Evolutionary conservation across 1,140 invertebrate species (phyloP).

Genomic region (Drosophila sp.): DNA sequence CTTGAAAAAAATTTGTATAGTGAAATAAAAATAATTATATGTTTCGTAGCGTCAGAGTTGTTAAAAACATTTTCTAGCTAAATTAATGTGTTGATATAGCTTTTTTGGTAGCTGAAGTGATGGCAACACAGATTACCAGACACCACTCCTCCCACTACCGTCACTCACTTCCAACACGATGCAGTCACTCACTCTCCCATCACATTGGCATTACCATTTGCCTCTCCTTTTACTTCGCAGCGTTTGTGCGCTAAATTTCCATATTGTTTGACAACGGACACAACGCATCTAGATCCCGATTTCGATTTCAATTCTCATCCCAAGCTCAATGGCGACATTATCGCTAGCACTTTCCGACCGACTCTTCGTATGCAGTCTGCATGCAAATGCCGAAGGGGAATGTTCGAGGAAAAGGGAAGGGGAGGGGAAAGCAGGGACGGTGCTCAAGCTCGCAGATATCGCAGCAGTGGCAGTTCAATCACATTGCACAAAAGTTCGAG

Average conservation of each 20-base stretch:
- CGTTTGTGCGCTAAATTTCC: conserved; percentile 59
- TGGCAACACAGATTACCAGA: not conserved
- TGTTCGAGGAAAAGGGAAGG: not conserved
- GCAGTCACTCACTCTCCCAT: conserved; percentile 5
- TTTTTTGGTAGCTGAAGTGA: too few relatives aligned
- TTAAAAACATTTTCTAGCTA: too few relatives aligned
- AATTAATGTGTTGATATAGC: too few relatives aligned
- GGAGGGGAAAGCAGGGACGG: conserved; percentile 19
- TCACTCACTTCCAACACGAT: not conserved
- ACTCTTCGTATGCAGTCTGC: conserved; percentile 72
- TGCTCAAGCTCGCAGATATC: conserved; percentile 67
- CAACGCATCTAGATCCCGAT: conserved; percentile 55
- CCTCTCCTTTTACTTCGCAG: conserved; percentile 9
- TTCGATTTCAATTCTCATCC: conserved; percentile 33
- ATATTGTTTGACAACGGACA: conserved; percentile 75
- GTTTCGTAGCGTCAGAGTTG: too few relatives aligned
- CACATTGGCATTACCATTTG: conserved; percentile 61
- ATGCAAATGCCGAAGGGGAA: conserved; percentile 61
- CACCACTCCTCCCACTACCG: not conserved
- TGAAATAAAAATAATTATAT: too few relatives aligned
- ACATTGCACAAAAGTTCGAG: conserved; percentile 84
- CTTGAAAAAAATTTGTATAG: too few relatives aligned
- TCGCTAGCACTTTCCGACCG: conserved; percentile 47
- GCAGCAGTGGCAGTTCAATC: conserved; percentile 75
- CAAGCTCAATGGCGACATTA: conserved; percentile 51